These are phyloP conservation scores for Atta colombica DNA, from an alignment of 1,140 invertebrate genomes.

Conservation along the genomic window DNA sequence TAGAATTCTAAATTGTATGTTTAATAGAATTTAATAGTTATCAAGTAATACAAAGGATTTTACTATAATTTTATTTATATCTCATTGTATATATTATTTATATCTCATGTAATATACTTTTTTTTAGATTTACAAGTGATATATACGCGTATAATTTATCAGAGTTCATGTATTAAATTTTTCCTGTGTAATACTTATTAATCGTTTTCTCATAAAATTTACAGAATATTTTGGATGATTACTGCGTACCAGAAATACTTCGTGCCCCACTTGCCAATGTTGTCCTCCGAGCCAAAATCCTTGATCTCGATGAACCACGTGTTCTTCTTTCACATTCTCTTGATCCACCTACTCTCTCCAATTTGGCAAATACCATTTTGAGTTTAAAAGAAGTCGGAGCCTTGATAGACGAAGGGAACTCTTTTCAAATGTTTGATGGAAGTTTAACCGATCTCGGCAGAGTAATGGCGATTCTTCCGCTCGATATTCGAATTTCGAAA, in stretches of 20 bases:
- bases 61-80: slow-evolving; percentile 3
- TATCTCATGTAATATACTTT: background rate
- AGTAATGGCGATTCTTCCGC: slow-evolving; percentile 93
- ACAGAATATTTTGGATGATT: slow-evolving; percentile 83
- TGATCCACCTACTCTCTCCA: slow-evolving; percentile 94
- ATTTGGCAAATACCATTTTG: slow-evolving; percentile 93
- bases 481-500: slow-evolving; percentile 94
- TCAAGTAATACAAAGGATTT: background rate
- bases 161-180: background rate
- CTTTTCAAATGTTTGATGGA: slow-evolving; percentile 90
- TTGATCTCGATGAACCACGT: slow-evolving; percentile 94
- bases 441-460: slow-evolving; percentile 95
- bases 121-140: background rate
- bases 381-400: slow-evolving; percentile 95
- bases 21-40: background rate
- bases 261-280: slow-evolving; percentile 93
- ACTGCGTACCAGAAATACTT: slow-evolving; percentile 92
- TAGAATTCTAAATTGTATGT: background rate
- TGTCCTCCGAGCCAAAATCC: slow-evolving; percentile 93
- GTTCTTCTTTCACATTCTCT: slow-evolving; percentile 94
- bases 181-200: background rate
- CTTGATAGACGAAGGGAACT: slow-evolving; percentile 88
- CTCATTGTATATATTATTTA: background rate
- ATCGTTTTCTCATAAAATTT: slow-evolving; percentile 27
- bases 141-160: background rate